These are phyloP conservation scores for Scylla paramamosain DNA, from an alignment of 1,140 invertebrate genomes.

Conservation along the genomic window DNA sequence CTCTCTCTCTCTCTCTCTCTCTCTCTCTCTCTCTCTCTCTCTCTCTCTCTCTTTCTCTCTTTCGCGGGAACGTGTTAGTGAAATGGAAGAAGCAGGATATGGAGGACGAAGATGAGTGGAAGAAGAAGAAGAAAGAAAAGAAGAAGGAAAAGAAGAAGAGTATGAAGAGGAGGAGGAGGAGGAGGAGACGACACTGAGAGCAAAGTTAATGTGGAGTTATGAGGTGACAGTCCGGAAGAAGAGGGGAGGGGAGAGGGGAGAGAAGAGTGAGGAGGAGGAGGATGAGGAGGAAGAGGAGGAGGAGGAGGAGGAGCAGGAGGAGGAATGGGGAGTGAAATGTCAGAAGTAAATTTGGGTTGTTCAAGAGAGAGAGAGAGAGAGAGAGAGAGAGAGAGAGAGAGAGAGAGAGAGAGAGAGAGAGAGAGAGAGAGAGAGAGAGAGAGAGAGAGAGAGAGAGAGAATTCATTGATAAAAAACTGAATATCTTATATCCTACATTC, in stretches of 20 bases:
- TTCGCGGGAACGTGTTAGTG: not conserved
- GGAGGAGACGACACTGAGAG: not conserved
- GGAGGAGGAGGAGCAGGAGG: no score
- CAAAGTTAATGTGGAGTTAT: no score
- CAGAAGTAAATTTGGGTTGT: not conserved
- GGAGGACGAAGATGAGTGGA: not conserved
- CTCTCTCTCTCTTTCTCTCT: not conserved
- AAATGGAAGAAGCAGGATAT: not conserved
- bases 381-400: constrained; percentile 14
- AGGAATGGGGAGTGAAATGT: not conserved
- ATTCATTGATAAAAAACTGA: no score
- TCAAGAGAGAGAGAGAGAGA: not conserved
- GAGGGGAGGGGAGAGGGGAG: not conserved
- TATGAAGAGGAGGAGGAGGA: not conserved
- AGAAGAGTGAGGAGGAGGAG: no score
- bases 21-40: no score
- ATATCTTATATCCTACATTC: no score
- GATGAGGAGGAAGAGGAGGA: no score
- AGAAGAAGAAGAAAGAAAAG: no score
- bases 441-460: constrained; percentile 1
- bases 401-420: constrained; percentile 9
- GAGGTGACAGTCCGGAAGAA: not conserved
- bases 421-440: not conserved
- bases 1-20: no score
- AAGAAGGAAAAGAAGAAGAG: not conserved